Base-by-base conservation (phyloP, 1,140 invertebrate genomes). In the Aphaenogaster floridana region DNA sequence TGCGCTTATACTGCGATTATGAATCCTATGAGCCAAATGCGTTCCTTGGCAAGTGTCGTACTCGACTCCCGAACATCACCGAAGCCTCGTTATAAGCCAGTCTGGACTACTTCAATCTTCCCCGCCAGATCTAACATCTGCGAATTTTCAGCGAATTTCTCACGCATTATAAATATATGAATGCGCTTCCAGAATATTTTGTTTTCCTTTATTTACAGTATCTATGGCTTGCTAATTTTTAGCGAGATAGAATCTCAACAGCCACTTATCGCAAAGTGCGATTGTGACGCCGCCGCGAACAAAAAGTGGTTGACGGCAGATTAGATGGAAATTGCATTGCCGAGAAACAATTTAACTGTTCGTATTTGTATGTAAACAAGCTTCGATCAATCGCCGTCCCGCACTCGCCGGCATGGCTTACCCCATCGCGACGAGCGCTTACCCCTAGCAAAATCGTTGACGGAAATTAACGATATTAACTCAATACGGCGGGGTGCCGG, bases 391-490 rank as follows among this genome's bases (percentile, higher is more conserved):
- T 50, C 78, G 36, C 28, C 57, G 68, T 36, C 15, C 68, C 9
- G 54, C 68, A 11, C 34, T 59, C 9, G 42, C 17, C 17, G 13
- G 45, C 39, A n/a, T 15, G 28, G 42, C 66, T 50, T 28, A 15
- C 42, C 28, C 28, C 34, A 11, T 66, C 54, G 28, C 80, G 52
- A 50, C 68, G 85, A 76, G 83, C 90, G 68, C 45, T 84, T 76
- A 84, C 69, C 80, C 69, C 85, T 57, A 15, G 84, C 76, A 83
- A 90, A 91, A 90, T 88, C 90, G 88, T 92, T 80, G 88, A 89
- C 90, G 77, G 90, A 88, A 92, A 91, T 93, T 91, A 93, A 93
- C 88, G 89, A 80, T 89, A 92, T 93, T 92, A 93, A 91, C 89
- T 89, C 79, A 87, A 92, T 89, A 87, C 86, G 86, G 50, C 66